Conservation (phyloP, 2,797 vertebrate genomes). For the Nannoperca obscura region DNA sequence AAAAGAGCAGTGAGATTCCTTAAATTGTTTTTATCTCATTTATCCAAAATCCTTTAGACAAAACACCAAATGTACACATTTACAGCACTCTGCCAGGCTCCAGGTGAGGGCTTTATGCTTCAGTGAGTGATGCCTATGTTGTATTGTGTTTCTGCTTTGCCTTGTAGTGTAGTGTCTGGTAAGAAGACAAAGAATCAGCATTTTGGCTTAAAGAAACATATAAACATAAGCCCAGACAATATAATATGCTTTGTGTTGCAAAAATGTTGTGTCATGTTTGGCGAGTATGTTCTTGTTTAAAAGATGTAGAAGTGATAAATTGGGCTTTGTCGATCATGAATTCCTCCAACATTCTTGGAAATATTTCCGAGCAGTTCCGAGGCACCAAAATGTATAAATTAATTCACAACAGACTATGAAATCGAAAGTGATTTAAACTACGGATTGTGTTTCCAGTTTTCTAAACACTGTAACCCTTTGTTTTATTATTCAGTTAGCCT, state of each 20-base stretch:
- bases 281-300: constrained; percentile 38
- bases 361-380: neutral
- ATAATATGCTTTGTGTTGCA: constrained; percentile 21
- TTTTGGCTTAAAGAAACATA: constrained; percentile 17
- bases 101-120: neutral
- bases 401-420: too few species aligned
- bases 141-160: neutral
- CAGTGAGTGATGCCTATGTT: neutral
- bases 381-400: neutral
- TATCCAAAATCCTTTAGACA: neutral
- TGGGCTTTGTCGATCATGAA: constrained; percentile 22
- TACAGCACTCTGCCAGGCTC: neutral
- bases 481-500: too few species aligned
- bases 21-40: neutral
- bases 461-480: too few species aligned
- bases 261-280: constrained; percentile 39
- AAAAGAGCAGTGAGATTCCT: constrained; percentile 9
- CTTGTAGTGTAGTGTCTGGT: neutral
- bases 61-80: neutral
- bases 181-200: constrained; percentile 1
- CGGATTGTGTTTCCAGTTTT: too few species aligned
- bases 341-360: constrained; percentile 17
- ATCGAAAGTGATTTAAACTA: too few species aligned
- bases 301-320: constrained; percentile 29
- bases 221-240: constrained; percentile 19